Evolutionary conservation across 92 coral and sea anemone genomes (phyloP).

Genomic region (Zoanthus gigantus): DNA sequence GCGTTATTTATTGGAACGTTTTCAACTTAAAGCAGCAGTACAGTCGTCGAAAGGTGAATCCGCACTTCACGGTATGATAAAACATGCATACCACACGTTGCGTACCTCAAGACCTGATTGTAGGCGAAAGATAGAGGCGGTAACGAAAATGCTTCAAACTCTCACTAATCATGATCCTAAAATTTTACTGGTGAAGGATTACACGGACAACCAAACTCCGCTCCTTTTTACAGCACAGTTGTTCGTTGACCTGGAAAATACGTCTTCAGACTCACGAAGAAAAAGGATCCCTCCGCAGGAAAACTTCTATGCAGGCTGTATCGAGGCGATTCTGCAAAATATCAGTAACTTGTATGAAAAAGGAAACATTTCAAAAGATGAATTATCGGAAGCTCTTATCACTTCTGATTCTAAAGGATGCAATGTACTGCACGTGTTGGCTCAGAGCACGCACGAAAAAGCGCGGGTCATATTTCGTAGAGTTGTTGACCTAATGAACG

Average conservation of each 20-base stretch:
- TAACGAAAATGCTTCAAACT: slow-evolving; percentile 45
- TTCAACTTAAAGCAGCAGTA: slow-evolving; percentile 37
- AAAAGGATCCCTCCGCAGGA: slow-evolving; percentile 40
- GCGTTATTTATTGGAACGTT: slow-evolving; percentile 41
- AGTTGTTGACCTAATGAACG: slow-evolving; percentile 12
- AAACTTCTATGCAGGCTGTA: slow-evolving; percentile 47
- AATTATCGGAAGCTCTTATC: slow-evolving; percentile 14
- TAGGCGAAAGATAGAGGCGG: slow-evolving; percentile 50
- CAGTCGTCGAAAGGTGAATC: slow-evolving; percentile 40
- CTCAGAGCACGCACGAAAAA: slow-evolving; percentile 44
- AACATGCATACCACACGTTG: slow-evolving; percentile 36
- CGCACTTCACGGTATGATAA: slow-evolving; percentile 34
- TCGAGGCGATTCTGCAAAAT: slow-evolving; percentile 11
- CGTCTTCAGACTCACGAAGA: neutral
- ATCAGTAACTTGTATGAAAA: slow-evolving; percentile 21
- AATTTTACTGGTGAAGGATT: slow-evolving; percentile 31
- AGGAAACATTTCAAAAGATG: slow-evolving; percentile 28
- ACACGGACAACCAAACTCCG: slow-evolving; percentile 22
- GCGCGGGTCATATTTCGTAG: slow-evolving; percentile 39
- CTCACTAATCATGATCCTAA: slow-evolving; percentile 27
- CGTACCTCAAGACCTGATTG: slow-evolving; percentile 49
- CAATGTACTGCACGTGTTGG: slow-evolving; percentile 31
- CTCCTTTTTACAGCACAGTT: slow-evolving; percentile 37
- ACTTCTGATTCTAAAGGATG: slow-evolving; percentile 8
- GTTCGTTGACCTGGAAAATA: slow-evolving; percentile 44